Evolutionary conservation across 2,888 invertebrate species (phyloP), one percentile per base, ranked within the genome.

Genomic region (Peribatodes rhomboidaria): DNA sequence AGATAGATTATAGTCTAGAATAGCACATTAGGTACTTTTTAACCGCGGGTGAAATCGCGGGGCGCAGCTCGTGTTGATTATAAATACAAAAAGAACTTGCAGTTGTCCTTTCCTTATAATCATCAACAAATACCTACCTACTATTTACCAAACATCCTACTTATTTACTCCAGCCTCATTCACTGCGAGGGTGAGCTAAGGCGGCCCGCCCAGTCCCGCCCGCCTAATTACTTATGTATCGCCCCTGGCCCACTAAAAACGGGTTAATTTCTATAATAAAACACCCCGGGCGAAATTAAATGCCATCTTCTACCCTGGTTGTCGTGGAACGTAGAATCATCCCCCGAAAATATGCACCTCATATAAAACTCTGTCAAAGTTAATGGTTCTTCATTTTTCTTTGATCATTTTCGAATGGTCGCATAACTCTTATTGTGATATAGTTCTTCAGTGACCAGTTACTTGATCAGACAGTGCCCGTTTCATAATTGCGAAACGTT

Each of bases 221-320:
- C 79, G 79, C 73, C 79, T 84, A 80, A 88, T 88, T 85, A 88
- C 87, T 83, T 83, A 86, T 85, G 81, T 83, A 85, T 84, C 81
- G 73, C 80, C 78, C 79, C 72, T 67, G 69, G 73, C 78, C 79
- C 78, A 81, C 83, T 84, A 83, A 85, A 85, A 90, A 89, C 87
- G 85, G 85, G 88, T 87, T 89, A 87, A 89, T 88, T 87, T 86
- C 84, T 80, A 78, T 85, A 83, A 89, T 89, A 87, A 88, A 87
- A 88, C 85, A 87, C 76, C 69, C 71, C 66, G 61, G 68, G 68
- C 68, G 72, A 83, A 85, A 87, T 85, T 83, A 84, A 86, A 86
- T 71, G 81, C 81, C 77, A 82, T 84, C 83, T 79, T 54, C 53
- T 57, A 68, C 70, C 65, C 68, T 68, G 78, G 72, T 73, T 75